phyloP scores from a whole-genome alignment of 2,888 invertebrate genomes.

The Oeneis ivallda region DNA sequence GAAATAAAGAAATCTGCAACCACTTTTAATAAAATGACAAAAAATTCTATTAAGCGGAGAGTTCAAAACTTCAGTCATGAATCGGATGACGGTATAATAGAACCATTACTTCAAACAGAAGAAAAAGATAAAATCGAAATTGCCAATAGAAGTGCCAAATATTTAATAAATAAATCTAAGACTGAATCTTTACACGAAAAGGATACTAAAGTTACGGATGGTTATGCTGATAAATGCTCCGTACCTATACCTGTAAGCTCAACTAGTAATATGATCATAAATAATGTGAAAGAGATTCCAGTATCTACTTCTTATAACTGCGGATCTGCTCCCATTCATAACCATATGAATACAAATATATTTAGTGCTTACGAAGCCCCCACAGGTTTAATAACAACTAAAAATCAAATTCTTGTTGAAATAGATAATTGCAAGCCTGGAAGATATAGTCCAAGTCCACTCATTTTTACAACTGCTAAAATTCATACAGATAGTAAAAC shows the following conservation, averaged over 20 bases:
- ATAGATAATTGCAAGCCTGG: constrained; percentile 57
- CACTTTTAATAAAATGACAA: constrained; percentile 73
- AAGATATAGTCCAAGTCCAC: constrained; percentile 56
- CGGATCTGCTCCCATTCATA: constrained; percentile 49
- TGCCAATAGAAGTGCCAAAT: constrained; percentile 68
- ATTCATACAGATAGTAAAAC: constrained; percentile 67
- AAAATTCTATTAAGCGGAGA: constrained; percentile 68
- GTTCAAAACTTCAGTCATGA: constrained; percentile 65
- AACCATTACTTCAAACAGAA: constrained; percentile 70
- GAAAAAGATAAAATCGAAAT: constrained; percentile 57
- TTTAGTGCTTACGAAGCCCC: constrained; percentile 50
- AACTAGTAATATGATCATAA: constrained; percentile 42
- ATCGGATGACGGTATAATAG: constrained; percentile 68
- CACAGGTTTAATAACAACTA: constrained; percentile 48
- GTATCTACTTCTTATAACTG: constrained; percentile 44
- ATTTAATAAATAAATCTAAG: constrained; percentile 63
- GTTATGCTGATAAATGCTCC: constrained; percentile 29
- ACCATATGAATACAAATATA: constrained; percentile 67
- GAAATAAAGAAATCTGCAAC: constrained; percentile 68
- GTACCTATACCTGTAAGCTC: constrained; percentile 41
- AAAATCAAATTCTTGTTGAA: constrained; percentile 64
- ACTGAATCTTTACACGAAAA: constrained; percentile 59
- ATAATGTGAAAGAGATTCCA: constrained; percentile 47
- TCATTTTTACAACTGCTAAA: constrained; percentile 77
- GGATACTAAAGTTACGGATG: constrained; percentile 38